phyloP scores from a whole-genome alignment of 2,113 vertebrate species.

The Coturnix japonica region DNA sequence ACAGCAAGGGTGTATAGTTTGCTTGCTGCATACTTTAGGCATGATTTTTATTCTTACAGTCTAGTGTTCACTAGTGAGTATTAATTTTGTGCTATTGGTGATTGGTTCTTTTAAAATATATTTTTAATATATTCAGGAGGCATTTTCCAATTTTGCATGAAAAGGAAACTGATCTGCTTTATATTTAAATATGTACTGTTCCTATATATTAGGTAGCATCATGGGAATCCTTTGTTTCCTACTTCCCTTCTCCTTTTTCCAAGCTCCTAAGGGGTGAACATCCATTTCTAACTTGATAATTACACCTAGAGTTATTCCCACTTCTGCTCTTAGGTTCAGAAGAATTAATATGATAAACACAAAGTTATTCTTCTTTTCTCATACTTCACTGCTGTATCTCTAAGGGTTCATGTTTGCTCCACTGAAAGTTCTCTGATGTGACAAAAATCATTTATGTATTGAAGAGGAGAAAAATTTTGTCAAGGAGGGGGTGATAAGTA shows the following conservation, averaged over 20 bases:
- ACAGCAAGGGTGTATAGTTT: background rate
- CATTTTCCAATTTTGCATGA: background rate
- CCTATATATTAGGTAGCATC: background rate
- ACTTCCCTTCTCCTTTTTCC: background rate
- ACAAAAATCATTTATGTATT: background rate
- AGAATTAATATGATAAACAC: background rate
- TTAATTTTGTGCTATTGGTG: background rate
- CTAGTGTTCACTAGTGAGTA: background rate
- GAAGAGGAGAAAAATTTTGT: background rate
- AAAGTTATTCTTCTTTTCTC: background rate
- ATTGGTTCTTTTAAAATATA: background rate
- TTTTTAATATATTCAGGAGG: background rate
- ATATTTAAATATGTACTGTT: background rate
- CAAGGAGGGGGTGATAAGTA: background rate
- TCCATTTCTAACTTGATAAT: background rate
- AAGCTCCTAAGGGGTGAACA: background rate
- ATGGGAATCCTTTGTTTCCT: background rate
- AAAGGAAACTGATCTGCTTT: background rate
- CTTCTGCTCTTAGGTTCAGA: background rate
- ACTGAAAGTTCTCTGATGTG: background rate
- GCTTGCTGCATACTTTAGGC: background rate
- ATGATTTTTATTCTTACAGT: background rate
- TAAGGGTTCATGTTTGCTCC: background rate
- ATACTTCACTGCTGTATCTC: slow-evolving; percentile 5
- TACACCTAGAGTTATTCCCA: slow-evolving; percentile 2